Conservation (phyloP, 2,797 vertebrate species). For the Aulostomus chinensis region DNA sequence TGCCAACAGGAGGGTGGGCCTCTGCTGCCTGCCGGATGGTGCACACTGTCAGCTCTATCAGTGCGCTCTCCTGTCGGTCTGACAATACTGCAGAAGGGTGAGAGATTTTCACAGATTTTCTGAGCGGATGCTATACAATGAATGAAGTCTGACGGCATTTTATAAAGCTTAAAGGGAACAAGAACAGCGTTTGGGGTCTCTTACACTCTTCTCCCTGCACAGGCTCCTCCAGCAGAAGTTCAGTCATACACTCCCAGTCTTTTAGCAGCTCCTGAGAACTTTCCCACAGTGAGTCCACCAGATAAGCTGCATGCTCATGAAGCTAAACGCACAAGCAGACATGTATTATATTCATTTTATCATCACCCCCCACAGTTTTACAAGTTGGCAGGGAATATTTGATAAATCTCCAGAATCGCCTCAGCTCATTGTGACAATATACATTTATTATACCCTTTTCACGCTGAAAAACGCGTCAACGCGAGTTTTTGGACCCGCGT, state of each 20-base stretch:
- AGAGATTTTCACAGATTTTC: too few relatives aligned
- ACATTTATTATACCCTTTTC: too few relatives aligned
- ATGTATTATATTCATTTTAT: too few relatives aligned
- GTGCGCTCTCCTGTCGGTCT: conserved; percentile 95
- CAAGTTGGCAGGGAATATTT: too few relatives aligned
- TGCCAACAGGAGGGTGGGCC: conserved; percentile 97
- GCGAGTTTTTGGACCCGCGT: too few relatives aligned
- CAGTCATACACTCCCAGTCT: conserved; percentile 99
- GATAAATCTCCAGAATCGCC: too few relatives aligned
- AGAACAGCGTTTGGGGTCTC: not conserved
- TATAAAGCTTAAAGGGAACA: too few relatives aligned
- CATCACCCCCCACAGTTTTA: too few relatives aligned
- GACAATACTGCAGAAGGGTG: conserved; percentile 84
- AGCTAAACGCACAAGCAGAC: conserved; percentile 77
- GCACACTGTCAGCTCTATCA: conserved; percentile 96
- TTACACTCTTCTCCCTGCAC: conserved; percentile 97
- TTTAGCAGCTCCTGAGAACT: conserved; percentile 98
- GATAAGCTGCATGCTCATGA: conserved; percentile 96
- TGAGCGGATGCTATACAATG: not conserved
- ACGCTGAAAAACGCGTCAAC: too few relatives aligned
- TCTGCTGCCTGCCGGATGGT: conserved; percentile 97
- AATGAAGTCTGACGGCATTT: not conserved
- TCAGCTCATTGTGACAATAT: too few relatives aligned
- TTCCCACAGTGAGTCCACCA: conserved; percentile 99
- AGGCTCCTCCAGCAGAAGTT: conserved; percentile 95